Base-by-base conservation (phyloP, 2,888 invertebrate genomes). In the Lithophane leautieri region DNA sequence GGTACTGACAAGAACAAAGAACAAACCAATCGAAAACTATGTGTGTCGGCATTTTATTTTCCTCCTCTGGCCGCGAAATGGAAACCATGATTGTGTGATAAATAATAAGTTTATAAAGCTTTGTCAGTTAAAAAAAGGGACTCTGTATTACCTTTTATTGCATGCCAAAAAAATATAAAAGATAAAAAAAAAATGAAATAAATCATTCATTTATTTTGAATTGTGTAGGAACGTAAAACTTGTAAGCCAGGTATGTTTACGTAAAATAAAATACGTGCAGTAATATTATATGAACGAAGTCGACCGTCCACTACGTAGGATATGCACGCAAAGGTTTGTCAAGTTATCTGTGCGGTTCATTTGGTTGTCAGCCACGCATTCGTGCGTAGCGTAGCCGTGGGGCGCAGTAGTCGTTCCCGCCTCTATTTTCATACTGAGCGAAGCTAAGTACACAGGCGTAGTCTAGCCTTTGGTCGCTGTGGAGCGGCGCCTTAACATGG, bases 1-100 rank as follows among this genome's bases (percentile, higher is more conserved):
- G 22, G 14, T 14, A 47, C 40, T 47, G 76, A 28, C 28, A 42
- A 61, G n/a, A 63, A 63, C 28, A 60, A 42, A 61, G n/a, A 63
- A 63, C 28, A 60, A 7, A 28, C 19, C 22, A 12, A 62, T 73
- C 4, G n/a, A 50, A 28, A 69, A 42, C 34, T 19, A 19, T 16
- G 58, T 16, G 58, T 1, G 4, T 28, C 3, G 16, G 28, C n/a
- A 50, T 76, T 34, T 34, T 34, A 34, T 34, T 34, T 34, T 34
- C 34, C 34, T 34, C 34, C 34, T 34, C 34, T 34, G 34, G 34
- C 34, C 34, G 34, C 34, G 34, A 34, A 34, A 34, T 34, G 34
- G 34, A 34, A 34, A 34, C 2, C 34, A 34, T n/a, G n/a, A n/a
- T n/a, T 34, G 34, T 34, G 34, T 34, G 34, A 34, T 34, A 34